A percentile compares a stretch with the other conserved stretches of the same genome.
Conservation (phyloP, 2,888 invertebrate genomes). For the Andrena dorsata region DNA sequence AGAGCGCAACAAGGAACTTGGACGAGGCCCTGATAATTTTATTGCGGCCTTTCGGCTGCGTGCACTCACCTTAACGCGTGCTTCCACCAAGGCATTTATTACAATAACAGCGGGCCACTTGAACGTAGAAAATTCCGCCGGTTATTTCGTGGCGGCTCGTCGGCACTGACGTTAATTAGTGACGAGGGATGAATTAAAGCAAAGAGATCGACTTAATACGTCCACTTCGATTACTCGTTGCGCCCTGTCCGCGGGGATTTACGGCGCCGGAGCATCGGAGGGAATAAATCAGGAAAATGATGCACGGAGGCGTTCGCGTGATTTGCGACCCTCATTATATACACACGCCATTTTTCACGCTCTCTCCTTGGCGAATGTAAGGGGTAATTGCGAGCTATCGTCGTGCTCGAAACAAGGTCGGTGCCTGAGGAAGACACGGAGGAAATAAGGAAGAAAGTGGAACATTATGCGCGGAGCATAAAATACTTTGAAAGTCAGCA, state of each 20-base stretch:
- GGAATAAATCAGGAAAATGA: slow-evolving; percentile 8
- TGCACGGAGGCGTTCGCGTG: neutral
- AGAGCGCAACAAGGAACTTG: neutral
- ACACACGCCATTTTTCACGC: neutral
- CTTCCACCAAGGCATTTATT: slow-evolving; percentile 68
- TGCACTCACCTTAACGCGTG: slow-evolving; percentile 62
- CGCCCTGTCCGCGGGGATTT: slow-evolving; percentile 2
- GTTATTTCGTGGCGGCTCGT: slow-evolving; percentile 1
- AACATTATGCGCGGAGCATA: neutral
- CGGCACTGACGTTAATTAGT: slow-evolving; percentile 30
- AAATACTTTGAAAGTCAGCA: neutral
- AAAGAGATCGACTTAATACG: slow-evolving; percentile 10
- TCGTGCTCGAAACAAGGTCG: slow-evolving; percentile 2
- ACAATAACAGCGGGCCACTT: slow-evolving; percentile 58
- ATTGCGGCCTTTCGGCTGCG: slow-evolving; percentile 51
- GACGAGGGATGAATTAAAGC: slow-evolving; percentile 25
- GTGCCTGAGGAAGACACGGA: neutral
- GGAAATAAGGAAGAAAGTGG: neutral
- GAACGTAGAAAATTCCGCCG: neutral
- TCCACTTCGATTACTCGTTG: slow-evolving; percentile 23
- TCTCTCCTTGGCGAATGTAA: neutral
- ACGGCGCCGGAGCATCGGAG: neutral
- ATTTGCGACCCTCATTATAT: slow-evolving; percentile 24
- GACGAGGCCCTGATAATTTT: slow-evolving; percentile 69
- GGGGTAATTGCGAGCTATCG: slow-evolving; percentile 5